Conservation (phyloP, 2,113 vertebrate species). For the Albula glossodonta region DNA sequence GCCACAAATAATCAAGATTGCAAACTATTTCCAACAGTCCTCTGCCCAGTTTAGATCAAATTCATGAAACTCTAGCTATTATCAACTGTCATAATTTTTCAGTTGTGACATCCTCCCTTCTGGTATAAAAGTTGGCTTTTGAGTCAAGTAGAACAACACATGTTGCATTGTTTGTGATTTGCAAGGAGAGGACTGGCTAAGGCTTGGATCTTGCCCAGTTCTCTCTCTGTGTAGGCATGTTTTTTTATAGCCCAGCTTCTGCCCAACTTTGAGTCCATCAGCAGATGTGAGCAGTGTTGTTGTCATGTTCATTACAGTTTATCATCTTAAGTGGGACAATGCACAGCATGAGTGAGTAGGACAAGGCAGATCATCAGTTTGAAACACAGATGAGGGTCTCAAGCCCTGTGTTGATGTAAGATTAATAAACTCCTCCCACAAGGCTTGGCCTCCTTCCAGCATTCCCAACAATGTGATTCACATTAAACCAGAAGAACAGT, state of each 20-base stretch:
- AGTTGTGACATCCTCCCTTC: not conserved
- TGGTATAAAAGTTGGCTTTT: not conserved
- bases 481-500: not conserved
- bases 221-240: not conserved
- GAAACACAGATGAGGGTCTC: not conserved
- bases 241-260: not conserved
- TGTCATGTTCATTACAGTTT: not conserved
- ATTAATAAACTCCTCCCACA: not conserved
- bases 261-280: constrained; percentile 3
- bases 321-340: not conserved
- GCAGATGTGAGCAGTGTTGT: not conserved
- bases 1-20: not conserved
- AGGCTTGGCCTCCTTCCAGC: not conserved
- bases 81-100: not conserved
- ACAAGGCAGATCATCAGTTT: not conserved
- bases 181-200: not conserved
- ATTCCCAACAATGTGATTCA: not conserved
- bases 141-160: not conserved
- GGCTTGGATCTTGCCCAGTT: not conserved
- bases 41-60: not conserved
- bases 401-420: not conserved
- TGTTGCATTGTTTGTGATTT: not conserved
- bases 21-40: not conserved
- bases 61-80: not conserved
- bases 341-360: not conserved